Base-by-base conservation (phyloP, 2,888 invertebrate genomes). In the Globia sparganii region DNA sequence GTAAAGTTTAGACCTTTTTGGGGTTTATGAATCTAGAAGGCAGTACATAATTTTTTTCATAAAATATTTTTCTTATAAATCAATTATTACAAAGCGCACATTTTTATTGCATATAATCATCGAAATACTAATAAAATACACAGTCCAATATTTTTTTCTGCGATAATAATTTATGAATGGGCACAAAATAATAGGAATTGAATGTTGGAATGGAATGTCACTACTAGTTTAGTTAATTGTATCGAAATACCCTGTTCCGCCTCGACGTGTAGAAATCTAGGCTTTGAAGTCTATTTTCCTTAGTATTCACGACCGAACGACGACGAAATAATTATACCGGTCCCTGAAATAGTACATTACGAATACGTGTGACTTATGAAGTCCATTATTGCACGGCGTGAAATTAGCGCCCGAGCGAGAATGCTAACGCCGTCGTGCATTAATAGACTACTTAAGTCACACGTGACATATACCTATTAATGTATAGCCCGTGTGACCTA, bases 161-260 rank as follows among this genome's bases (percentile, higher is more conserved):
- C 65, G 40, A 86, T 82, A 77, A 67, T 71, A 49, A 71, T 64
- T 81, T 64, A 46, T 69, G 71, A 68, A 72, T 72, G 72, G 84
- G 70, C 72, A 83, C 84, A 78, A 83, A 70, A 18, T 62, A 69
- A 82, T 77, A 85, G 83, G 83, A 85, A 85, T 83, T 83, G 71
- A 85, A 73, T 59, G 9, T 53, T 64, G 53, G 4, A 72, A 80
- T 49, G 34, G 9, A 71, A 84, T 75, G 64, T 72, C 61, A 75
- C 71, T 72, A 65, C 15, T 74, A 81, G 49, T 73, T 70, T 65
- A 84, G 13, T 43, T 68, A 75, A 84, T 65, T 72, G 31, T 69
- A 74, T 61, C 34, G 28, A 34, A 61, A 67, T 58, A 43, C n/a
- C 37, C 43, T n/a, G n/a, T 65, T 61, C 56, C 59, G 25, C 21